Evolutionary conservation across 1,140 invertebrate genomes (phyloP).

Genomic region (Acromyrmex echinatior): DNA sequence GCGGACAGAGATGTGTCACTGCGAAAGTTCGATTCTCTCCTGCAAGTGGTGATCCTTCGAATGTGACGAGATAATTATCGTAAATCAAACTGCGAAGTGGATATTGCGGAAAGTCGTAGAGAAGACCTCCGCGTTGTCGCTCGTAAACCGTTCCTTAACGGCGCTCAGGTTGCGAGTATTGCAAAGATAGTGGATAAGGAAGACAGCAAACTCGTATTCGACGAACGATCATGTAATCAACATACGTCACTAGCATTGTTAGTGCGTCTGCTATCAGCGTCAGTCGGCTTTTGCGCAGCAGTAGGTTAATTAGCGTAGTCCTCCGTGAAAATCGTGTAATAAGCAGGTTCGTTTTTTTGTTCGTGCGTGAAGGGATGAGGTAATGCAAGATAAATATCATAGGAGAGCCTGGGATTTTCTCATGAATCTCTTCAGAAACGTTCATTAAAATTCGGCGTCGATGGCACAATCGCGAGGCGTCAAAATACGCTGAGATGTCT

Average conservation of each 20-base stretch:
- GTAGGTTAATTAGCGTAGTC: conserved; percentile 40
- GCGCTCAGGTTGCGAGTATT: neutral
- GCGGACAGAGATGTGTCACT: too few relatives aligned
- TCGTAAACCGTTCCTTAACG: conserved; percentile 41
- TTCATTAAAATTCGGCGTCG: conserved; percentile 5
- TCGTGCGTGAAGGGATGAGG: conserved; percentile 29
- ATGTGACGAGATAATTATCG: conserved; percentile 19
- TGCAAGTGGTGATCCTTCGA: neutral
- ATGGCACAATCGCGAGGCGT: neutral
- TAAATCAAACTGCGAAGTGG: conserved; percentile 24
- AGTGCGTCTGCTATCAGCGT: neutral
- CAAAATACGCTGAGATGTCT: neutral
- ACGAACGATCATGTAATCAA: neutral
- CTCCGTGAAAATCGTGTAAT: conserved; percentile 30
- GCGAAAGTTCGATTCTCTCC: conserved; percentile 10
- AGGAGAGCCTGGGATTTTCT: conserved; percentile 17
- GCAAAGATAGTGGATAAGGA: conserved; percentile 15
- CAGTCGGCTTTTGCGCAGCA: conserved; percentile 20
- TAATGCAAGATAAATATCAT: conserved; percentile 35
- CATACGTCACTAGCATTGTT: conserved; percentile 13
- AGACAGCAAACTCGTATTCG: neutral
- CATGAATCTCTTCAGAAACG: neutral
- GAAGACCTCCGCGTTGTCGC: neutral
- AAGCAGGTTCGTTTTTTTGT: conserved; percentile 29
- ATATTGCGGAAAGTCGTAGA: conserved; percentile 1